Base-by-base conservation (phyloP, 2,113 vertebrate genomes). In the Sciurus niger region DNA sequence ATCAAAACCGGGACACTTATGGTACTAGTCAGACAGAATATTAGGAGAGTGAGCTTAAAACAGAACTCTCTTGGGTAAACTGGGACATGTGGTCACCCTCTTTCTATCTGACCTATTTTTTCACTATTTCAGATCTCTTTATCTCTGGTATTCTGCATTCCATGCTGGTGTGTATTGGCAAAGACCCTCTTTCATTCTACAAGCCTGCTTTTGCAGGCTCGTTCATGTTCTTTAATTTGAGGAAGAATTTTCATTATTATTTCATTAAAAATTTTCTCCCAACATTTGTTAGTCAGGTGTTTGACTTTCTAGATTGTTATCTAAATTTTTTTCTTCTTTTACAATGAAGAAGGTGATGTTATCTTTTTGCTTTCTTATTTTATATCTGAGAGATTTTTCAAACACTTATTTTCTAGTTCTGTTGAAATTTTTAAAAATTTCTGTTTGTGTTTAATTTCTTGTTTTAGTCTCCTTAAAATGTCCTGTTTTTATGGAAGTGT, bases 61-160 rank as follows among this genome's bases (percentile, higher is more conserved):
- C 20, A 8, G 83, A 80, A 91, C 43, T 67, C 24, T 63, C 40
- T 88, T 34, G 43, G 24, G 37, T 89, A 86, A 86, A 78, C 63
- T 34, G 51, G 84, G n/a, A 72, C 43, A 76, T 55, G 30, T 4
- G 20, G 72, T 91, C 63, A 68, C 74, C 34, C 24, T 80, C 32
- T 65, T 76, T 80, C 22, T 83, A 53, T 34, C 55, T 87, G 89
- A 89, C 74, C 80, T 84, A 0, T 76, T 85, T 95, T 97, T 89
- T 18, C 46, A 65, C 67, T 82, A 25, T 85, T 95, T 67, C 82
- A 40, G 53, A 92, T 90, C 55, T 95, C 53, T 92, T 84, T 63
- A 63, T 58, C 63, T 89, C 24, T 70, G 12, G 67, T 80, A 55
- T 73, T 90, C 46, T 82, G 24, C 48, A 91, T 95, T 84, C 89